Evolutionary conservation across 2,113 vertebrate genomes (phyloP).

Genomic region (Uropsilus gracilis): DNA sequence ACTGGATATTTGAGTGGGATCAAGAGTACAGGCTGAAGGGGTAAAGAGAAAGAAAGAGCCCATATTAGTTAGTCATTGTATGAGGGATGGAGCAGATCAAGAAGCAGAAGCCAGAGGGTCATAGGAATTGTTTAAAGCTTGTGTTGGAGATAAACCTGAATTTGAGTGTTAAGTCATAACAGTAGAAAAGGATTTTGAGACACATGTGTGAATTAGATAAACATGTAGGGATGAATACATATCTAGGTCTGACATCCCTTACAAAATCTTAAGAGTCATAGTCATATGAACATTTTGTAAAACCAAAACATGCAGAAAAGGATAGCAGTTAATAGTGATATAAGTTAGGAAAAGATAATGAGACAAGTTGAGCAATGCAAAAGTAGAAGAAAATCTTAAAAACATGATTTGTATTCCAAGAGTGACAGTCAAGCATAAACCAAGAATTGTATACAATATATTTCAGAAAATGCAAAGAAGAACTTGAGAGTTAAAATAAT

Average conservation of each 20-base stretch:
- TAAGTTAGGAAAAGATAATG: not conserved
- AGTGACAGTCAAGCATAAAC: not conserved
- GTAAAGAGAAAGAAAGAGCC: not conserved
- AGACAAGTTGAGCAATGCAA: not conserved
- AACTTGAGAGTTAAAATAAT: not conserved
- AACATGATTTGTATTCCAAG: not conserved
- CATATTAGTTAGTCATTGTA: too few species aligned
- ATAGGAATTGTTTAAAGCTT: not conserved
- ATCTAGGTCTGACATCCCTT: not conserved
- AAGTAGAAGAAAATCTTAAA: not conserved
- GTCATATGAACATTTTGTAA: not conserved
- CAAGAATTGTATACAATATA: not conserved
- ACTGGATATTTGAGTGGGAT: not conserved
- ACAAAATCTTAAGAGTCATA: not conserved
- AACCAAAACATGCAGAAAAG: not conserved
- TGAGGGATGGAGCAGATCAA: not conserved
- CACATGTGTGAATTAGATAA: not conserved
- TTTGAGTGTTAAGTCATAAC: not conserved
- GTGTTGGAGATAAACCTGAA: not conserved
- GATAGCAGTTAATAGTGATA: not conserved
- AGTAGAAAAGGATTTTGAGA: not conserved
- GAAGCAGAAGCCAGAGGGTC: not conserved
- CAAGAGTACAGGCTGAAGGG: not conserved
- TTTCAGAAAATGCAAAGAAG: slow-evolving; percentile 1
- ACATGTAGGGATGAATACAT: not conserved